A percentile compares a stretch with the other conserved stretches of the same genome.
Conservation (phyloP, 2,113 vertebrate genomes). For the Cromileptes altivelis region DNA sequence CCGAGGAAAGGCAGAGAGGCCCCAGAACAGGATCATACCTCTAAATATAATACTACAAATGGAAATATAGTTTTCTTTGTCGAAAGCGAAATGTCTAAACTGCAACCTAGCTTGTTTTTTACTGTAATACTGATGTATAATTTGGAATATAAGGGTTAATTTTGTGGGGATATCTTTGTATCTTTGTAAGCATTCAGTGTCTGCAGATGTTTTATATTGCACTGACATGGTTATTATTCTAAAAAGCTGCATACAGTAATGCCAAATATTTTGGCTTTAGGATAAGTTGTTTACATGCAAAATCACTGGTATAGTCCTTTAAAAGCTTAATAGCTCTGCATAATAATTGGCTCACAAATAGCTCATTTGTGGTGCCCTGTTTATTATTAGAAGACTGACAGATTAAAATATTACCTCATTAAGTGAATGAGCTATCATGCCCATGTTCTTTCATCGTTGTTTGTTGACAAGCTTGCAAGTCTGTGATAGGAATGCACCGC, state of each 20-base stretch:
- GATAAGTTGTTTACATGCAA: too few relatives aligned
- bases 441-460: not conserved
- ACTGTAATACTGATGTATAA: not conserved
- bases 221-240: not conserved
- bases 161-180: not conserved
- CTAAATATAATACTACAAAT: too few relatives aligned
- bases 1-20: too few relatives aligned
- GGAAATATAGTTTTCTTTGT: too few relatives aligned
- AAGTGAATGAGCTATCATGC: not conserved
- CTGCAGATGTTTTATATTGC: not conserved
- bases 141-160: not conserved
- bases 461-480: slow-evolving; percentile 9
- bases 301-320: not conserved
- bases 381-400: slow-evolving; percentile 5
- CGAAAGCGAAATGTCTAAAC: not conserved
- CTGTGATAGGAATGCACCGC: not conserved
- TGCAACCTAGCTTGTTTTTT: not conserved
- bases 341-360: not conserved
- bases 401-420: slow-evolving; percentile 9
- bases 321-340: not conserved
- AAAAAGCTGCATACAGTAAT: not conserved
- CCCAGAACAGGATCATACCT: too few relatives aligned
- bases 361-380: slow-evolving; percentile 14
- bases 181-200: too few relatives aligned
- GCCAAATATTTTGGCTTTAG: too few relatives aligned